Percentiles rank a stretch among this genome's conserved stretches.
Evolutionary conservation across 2,797 vertebrate genomes (phyloP).

Genomic region (Pagetopsis macropterus): DNA sequence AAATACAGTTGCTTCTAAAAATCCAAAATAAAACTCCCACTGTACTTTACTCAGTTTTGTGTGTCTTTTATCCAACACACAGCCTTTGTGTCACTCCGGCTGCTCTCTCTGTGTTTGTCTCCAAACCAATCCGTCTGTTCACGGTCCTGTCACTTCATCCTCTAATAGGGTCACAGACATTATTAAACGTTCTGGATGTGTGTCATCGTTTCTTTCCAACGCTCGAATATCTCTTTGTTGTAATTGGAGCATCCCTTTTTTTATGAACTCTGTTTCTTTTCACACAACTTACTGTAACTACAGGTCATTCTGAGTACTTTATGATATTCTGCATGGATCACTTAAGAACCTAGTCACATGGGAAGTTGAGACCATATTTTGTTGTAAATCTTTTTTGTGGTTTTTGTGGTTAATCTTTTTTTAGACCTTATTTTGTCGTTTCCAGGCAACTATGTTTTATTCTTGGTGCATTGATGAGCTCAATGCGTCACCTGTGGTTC

Average conservation of each 20-base stretch:
- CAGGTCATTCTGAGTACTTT: background rate
- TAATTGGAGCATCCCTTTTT: constrained; percentile 34
- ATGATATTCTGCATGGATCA: background rate
- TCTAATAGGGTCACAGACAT: constrained; percentile 56
- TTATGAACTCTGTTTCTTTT: background rate
- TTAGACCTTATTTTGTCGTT: constrained; percentile 33
- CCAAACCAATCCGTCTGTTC: constrained; percentile 22
- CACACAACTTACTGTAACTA: constrained; percentile 7
- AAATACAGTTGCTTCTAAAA: background rate
- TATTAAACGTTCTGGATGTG: constrained; percentile 39
- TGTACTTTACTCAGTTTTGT: background rate
- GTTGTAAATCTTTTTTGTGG: constrained; percentile 21
- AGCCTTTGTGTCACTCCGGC: constrained; percentile 1
- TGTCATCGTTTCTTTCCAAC: constrained; percentile 34
- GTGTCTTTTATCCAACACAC: background rate
- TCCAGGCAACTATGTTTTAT: constrained; percentile 55
- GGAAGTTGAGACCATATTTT: constrained; percentile 27
- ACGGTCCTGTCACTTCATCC: constrained; percentile 39
- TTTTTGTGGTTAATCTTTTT: background rate
- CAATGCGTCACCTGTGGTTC: constrained; percentile 66
- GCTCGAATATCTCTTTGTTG: constrained; percentile 28
- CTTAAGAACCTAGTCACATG: constrained; percentile 5
- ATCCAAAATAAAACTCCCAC: background rate
- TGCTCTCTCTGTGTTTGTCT: constrained; percentile 5
- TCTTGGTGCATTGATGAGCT: constrained; percentile 56